Evolutionary conservation across 2,113 vertebrate species (phyloP).

Genomic region (Anser cygnoides): DNA sequence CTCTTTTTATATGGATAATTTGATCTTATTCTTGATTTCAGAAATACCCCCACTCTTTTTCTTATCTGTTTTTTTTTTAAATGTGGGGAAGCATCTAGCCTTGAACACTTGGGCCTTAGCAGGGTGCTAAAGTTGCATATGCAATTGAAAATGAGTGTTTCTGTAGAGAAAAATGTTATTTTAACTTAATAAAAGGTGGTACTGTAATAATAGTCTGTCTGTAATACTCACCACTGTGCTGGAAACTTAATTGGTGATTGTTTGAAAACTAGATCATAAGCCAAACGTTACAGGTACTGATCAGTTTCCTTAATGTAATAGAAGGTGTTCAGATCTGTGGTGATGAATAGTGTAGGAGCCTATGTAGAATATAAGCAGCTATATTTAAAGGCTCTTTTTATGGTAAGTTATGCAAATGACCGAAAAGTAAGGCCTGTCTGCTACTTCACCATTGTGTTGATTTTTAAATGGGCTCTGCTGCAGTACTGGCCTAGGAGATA

Average conservation of each 20-base stretch:
- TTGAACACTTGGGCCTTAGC: constrained; percentile 7
- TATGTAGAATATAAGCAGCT: not conserved
- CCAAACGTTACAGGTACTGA: not conserved
- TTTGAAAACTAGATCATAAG: not conserved
- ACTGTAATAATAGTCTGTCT: not conserved
- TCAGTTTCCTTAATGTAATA: not conserved
- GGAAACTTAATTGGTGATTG: not conserved
- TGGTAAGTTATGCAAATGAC: not conserved
- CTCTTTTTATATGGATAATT: not conserved
- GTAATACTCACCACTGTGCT: not conserved
- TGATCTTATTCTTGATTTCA: not conserved
- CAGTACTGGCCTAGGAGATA: not conserved
- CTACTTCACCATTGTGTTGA: not conserved
- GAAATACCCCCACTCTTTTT: not conserved
- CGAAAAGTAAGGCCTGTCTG: not conserved
- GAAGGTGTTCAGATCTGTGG: not conserved
- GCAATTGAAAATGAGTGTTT: not conserved
- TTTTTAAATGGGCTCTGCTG: not conserved
- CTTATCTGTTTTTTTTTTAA: not conserved
- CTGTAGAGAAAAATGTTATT: not conserved
- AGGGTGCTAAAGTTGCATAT: not conserved
- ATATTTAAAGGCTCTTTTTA: not conserved
- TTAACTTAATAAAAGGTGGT: not conserved
- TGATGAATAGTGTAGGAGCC: not conserved
- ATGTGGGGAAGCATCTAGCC: not conserved